Conservation (phyloP, 1,140 invertebrate species). For the Drosophila bipectinata region DNA sequence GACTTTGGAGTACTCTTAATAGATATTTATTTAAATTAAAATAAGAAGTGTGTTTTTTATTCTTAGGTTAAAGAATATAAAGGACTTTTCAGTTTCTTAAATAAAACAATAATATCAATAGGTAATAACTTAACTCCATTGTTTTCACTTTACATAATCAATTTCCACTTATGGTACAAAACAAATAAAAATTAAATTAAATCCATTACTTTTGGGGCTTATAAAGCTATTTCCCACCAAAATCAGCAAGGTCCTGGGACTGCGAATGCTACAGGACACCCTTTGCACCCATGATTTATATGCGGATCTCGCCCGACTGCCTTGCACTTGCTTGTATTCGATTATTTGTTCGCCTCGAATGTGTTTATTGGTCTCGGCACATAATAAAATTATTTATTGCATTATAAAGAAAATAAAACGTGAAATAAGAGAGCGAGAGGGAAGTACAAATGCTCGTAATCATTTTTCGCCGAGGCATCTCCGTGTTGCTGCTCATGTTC, state of each 20-base stretch:
- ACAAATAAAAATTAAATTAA: neutral
- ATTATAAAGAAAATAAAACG: slow-evolving; percentile 61
- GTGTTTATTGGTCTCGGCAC: slow-evolving; percentile 74
- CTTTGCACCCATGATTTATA: slow-evolving; percentile 64
- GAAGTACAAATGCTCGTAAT: slow-evolving; percentile 63
- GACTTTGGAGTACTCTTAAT: slow-evolving; percentile 17
- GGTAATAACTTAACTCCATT: no score
- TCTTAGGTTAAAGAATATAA: no score
- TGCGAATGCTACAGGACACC: neutral
- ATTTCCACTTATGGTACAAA: neutral
- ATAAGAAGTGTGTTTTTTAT: neutral
- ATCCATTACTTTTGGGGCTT: neutral
- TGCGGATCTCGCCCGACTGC: slow-evolving; percentile 26
- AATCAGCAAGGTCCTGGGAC: neutral
- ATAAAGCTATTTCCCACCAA: neutral
- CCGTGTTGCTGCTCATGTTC: slow-evolving; percentile 29
- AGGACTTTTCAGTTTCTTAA: no score
- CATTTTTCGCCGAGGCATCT: slow-evolving; percentile 47
- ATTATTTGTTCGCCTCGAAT: slow-evolving; percentile 70
- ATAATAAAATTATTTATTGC: slow-evolving; percentile 82
- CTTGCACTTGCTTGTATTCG: slow-evolving; percentile 48
- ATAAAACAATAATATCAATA: no score
- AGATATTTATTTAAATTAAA: no score
- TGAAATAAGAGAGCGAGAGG: slow-evolving; percentile 12
- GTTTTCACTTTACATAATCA: neutral